phyloP scores from a whole-genome alignment of 2,113 vertebrate species.

The Cynocephalus volans region DNA sequence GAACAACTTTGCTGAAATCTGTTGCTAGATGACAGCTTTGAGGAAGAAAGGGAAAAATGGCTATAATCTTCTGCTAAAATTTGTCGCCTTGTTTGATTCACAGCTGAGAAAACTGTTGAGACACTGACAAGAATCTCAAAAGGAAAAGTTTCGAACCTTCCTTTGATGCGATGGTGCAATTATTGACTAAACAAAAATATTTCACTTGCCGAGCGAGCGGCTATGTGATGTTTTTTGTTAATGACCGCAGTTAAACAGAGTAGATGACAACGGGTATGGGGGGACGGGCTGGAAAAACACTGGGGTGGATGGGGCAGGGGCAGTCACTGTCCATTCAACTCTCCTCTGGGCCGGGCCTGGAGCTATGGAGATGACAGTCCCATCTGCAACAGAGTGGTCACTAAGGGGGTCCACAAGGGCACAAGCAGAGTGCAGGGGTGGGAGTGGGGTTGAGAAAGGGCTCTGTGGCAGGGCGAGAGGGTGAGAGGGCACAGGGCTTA shows the following conservation, averaged over 20 bases:
- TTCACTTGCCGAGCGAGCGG: background rate
- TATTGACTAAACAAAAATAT: conserved; percentile 40
- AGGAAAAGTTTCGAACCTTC: conserved; percentile 56
- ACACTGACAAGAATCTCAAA: conserved; percentile 70
- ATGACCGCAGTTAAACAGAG: background rate
- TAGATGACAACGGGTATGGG: too few species aligned
- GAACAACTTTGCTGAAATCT: conserved; percentile 11
- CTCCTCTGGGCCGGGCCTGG: background rate
- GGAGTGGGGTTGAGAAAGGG: too few species aligned
- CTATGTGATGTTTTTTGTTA: background rate
- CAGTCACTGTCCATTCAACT: background rate
- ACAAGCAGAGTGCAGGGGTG: too few species aligned
- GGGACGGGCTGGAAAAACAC: too few species aligned
- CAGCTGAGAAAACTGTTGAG: conserved; percentile 71
- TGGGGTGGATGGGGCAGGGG: background rate
- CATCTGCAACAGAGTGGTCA: background rate
- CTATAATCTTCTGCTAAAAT: conserved; percentile 70
- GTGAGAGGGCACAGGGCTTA: background rate
- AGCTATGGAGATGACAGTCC: background rate
- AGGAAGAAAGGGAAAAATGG: conserved; percentile 52
- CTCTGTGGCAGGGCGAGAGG: too few species aligned
- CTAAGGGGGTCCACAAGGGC: background rate
- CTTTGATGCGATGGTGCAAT: background rate
- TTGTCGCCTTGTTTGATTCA: conserved; percentile 69
- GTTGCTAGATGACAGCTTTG: conserved; percentile 47